Conservation (phyloP, 2,888 invertebrate species). For the Thereva unica region DNA sequence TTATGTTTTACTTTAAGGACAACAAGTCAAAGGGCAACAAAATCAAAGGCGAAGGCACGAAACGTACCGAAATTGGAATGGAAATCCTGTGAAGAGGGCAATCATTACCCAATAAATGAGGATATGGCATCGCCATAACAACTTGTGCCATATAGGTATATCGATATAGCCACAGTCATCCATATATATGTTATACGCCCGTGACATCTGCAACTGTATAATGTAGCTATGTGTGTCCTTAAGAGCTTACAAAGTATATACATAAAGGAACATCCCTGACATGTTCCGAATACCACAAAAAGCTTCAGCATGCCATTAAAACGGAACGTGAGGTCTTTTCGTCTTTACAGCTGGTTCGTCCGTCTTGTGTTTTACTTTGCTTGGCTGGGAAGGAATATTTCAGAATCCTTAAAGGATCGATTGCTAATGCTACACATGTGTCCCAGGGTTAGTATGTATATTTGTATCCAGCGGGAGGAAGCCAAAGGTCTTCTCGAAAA, state of each 20-base stretch:
- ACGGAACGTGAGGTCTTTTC: slow-evolving; percentile 38
- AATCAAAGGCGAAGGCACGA: neutral
- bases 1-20: slow-evolving; percentile 6
- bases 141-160: slow-evolving; percentile 14
- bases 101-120: slow-evolving; percentile 37
- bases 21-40: slow-evolving; percentile 33
- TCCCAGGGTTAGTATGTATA: slow-evolving; percentile 4
- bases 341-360: slow-evolving; percentile 36
- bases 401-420: slow-evolving; percentile 35
- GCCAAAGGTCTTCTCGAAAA: slow-evolving; percentile 10
- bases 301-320: slow-evolving; percentile 39
- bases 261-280: slow-evolving; percentile 34
- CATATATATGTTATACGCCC: slow-evolving; percentile 12
- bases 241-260: slow-evolving; percentile 28
- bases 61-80: slow-evolving; percentile 27
- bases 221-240: slow-evolving; percentile 20
- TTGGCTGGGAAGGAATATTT: slow-evolving; percentile 29
- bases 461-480: slow-evolving; percentile 13
- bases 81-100: slow-evolving; percentile 37
- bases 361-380: slow-evolving; percentile 36
- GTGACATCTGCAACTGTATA: slow-evolving; percentile 35
- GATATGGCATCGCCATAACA: slow-evolving; percentile 31
- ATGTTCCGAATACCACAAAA: slow-evolving; percentile 37
- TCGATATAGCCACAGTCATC: neutral
- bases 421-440: slow-evolving; percentile 35